Percentiles rank a stretch among this genome's conserved stretches.
Conservation (phyloP, 23 tunicate genomes). For the Halocynthia roretzi region DNA sequence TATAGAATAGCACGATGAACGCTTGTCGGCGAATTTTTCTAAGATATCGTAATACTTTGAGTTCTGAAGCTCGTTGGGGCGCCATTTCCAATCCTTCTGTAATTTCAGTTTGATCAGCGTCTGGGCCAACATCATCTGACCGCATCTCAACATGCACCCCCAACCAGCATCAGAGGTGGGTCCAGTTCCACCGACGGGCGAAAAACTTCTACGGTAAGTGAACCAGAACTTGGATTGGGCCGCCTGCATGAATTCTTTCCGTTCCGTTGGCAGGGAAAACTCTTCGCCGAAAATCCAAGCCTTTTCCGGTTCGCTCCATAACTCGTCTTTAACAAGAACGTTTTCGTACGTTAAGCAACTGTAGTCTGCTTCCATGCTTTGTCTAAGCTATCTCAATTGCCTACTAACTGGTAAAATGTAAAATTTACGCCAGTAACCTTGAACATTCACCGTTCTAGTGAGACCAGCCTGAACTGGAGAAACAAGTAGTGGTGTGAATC, state of each 20-base stretch:
- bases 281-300: slow-evolving; percentile 45
- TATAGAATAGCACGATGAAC: slow-evolving; percentile 63
- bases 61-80: slow-evolving; percentile 23
- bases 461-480: too few relatives aligned
- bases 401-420: too few relatives aligned
- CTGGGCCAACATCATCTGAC: slow-evolving; percentile 96
- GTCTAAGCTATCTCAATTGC: background rate
- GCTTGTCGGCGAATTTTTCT: slow-evolving; percentile 34
- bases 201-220: slow-evolving; percentile 81
- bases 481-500: too few relatives aligned
- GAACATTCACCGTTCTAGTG: too few relatives aligned
- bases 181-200: slow-evolving; percentile 87
- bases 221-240: slow-evolving; percentile 81
- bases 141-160: slow-evolving; percentile 99
- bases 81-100: slow-evolving; percentile 59
- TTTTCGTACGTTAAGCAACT: slow-evolving; percentile 50
- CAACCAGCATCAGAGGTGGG: slow-evolving; percentile 94
- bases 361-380: slow-evolving; percentile 5
- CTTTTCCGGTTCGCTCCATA: slow-evolving; percentile 34
- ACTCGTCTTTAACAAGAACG: slow-evolving; percentile 32
- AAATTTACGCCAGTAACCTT: too few relatives aligned
- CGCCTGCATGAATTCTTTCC: slow-evolving; percentile 22
- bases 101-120: slow-evolving; percentile 48
- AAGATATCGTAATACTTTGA: slow-evolving; percentile 33
- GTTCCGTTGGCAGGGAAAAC: slow-evolving; percentile 42